Conservation (phyloP, 2,113 vertebrate genomes). For the Nipponia nippon region DNA sequence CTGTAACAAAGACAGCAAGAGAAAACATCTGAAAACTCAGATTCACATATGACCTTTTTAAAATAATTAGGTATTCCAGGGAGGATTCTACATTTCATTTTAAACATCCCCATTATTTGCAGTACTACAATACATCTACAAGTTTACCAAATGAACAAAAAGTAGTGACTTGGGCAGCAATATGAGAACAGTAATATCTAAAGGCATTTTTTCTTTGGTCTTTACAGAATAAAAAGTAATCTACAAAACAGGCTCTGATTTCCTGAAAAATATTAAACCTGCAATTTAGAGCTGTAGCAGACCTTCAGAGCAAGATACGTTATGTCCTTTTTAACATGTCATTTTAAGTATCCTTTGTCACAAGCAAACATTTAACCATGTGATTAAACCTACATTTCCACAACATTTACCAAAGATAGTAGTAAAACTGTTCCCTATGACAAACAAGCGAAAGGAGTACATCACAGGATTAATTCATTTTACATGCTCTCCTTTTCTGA, state of each 20-base stretch:
- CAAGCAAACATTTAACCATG: slow-evolving; percentile 8
- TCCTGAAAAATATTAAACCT: not conserved
- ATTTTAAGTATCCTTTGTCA: slow-evolving; percentile 2
- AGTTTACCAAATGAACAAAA: not conserved
- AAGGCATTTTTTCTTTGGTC: not conserved
- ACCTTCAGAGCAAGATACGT: not conserved
- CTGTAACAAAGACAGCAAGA: not conserved
- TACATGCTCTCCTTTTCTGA: not conserved
- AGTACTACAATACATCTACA: not conserved
- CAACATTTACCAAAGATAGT: slow-evolving; percentile 20
- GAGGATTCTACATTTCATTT: not conserved
- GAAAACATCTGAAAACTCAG: not conserved
- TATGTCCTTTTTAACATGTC: not conserved
- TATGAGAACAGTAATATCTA: not conserved
- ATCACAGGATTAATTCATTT: not conserved
- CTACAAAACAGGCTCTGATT: not conserved
- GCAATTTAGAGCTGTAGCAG: not conserved
- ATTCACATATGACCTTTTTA: not conserved
- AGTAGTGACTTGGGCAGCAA: not conserved
- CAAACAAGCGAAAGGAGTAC: not conserved
- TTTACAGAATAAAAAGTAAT: not conserved
- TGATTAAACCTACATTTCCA: not conserved
- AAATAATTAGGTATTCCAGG: not conserved
- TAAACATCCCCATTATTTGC: not conserved
- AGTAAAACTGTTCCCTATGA: not conserved